phyloP scores from a whole-genome alignment of 2,113 vertebrate genomes.

The Notarius quadriscutis region DNA sequence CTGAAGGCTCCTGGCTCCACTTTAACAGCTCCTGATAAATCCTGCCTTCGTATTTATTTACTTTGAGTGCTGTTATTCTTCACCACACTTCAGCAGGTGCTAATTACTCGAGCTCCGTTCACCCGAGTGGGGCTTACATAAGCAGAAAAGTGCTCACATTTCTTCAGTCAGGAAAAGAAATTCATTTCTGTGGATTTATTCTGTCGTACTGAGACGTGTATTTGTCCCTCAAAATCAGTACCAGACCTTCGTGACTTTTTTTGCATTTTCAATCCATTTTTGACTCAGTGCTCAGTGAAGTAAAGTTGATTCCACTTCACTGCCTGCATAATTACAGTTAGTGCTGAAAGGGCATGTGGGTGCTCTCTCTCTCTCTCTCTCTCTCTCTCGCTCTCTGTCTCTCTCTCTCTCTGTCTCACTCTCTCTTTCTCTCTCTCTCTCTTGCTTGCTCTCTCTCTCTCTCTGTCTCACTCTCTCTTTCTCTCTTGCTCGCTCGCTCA shows the following conservation, averaged over 20 bases:
- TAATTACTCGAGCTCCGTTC: slow-evolving; percentile 53
- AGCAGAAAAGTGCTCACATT: slow-evolving; percentile 30
- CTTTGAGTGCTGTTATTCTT: slow-evolving; percentile 48
- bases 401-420: not conserved
- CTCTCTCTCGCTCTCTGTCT: not conserved
- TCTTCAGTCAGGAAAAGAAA: slow-evolving; percentile 5
- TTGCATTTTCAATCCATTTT: slow-evolving; percentile 4
- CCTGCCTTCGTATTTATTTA: slow-evolving; percentile 51
- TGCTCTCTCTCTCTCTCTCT: not conserved
- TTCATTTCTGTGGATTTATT: slow-evolving; percentile 1
- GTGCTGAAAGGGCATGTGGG: not conserved
- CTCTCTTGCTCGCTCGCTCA: not conserved
- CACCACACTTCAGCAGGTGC: slow-evolving; percentile 30
- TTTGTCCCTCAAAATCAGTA: not conserved
- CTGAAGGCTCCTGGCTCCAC: not conserved
- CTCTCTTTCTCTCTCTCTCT: not conserved
- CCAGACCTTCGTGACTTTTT: not conserved
- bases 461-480: not conserved
- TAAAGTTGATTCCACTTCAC: slow-evolving; percentile 1
- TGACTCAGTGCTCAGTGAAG: not conserved
- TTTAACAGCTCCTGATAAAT: slow-evolving; percentile 26
- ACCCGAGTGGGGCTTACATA: slow-evolving; percentile 47
- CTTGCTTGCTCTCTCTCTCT: not conserved
- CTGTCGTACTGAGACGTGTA: not conserved
- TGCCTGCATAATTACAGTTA: slow-evolving; percentile 15